phyloP scores from a whole-genome alignment of 2,888 invertebrate genomes.

The Lepidocyrtinus sp. region DNA sequence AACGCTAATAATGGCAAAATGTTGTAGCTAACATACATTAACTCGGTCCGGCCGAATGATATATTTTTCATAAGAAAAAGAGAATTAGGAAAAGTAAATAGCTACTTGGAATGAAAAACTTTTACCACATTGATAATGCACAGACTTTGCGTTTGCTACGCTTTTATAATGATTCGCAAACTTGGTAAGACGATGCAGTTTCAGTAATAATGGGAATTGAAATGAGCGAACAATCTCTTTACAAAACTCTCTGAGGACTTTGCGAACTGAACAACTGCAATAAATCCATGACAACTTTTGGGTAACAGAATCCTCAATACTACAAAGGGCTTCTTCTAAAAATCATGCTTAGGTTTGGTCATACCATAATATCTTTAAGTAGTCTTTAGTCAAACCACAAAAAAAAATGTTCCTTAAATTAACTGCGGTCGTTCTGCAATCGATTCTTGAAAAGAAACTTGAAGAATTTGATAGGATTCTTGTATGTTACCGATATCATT shows the following conservation, averaged over 20 bases:
- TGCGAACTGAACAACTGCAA: too few species aligned
- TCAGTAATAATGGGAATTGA: too few species aligned
- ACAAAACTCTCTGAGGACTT: too few species aligned
- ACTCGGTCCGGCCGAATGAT: slow-evolving; percentile 56
- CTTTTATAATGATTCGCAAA: too few species aligned
- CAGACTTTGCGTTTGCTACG: slow-evolving; percentile 17
- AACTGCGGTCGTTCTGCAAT: background rate
- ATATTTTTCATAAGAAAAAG: background rate
- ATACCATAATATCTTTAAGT: too few species aligned
- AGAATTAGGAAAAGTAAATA: slow-evolving; percentile 1
- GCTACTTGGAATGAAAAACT: background rate
- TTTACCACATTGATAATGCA: slow-evolving; percentile 26
- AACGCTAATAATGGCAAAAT: background rate
- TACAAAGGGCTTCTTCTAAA: too few species aligned
- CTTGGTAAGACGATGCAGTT: too few species aligned
- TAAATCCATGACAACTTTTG: too few species aligned
- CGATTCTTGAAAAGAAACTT: background rate
- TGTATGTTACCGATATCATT: background rate
- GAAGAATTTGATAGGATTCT: background rate
- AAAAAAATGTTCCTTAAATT: background rate
- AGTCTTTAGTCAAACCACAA: background rate
- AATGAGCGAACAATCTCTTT: too few species aligned
- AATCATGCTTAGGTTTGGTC: too few species aligned
- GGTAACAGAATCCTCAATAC: too few species aligned
- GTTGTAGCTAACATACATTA: slow-evolving; percentile 1